Evolutionary conservation across 2,888 invertebrate genomes (phyloP).

Genomic region (Limenitis arthemis): DNA sequence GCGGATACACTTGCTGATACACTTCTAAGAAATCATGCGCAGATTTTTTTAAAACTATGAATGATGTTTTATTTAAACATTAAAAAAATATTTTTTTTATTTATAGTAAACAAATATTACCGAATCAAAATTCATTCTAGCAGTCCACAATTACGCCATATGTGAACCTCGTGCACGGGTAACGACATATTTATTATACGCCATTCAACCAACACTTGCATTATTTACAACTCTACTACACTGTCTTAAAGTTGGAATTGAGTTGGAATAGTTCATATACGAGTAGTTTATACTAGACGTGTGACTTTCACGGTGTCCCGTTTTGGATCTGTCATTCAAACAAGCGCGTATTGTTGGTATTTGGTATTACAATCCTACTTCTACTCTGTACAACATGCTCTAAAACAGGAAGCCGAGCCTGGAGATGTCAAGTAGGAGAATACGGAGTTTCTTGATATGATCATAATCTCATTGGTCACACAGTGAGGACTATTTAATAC

Average conservation of each 20-base stretch:
- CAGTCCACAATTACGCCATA: slow-evolving; percentile 13
- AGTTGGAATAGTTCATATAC: not conserved
- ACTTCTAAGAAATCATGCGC: no score
- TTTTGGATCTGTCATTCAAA: slow-evolving; percentile 15
- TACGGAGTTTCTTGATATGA: no score
- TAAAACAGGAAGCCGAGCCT: not conserved
- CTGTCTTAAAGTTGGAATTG: not conserved
- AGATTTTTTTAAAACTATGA: no score
- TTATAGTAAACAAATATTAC: not conserved
- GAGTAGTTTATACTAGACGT: not conserved
- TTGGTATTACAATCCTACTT: not conserved
- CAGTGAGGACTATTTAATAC: no score
- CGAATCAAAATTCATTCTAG: not conserved
- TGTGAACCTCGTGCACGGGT: slow-evolving; percentile 9
- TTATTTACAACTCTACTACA: not conserved
- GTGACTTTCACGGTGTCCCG: slow-evolving; percentile 1
- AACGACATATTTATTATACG: slow-evolving; percentile 6
- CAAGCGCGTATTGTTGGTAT: not conserved
- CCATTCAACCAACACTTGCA: not conserved
- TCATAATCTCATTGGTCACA: no score
- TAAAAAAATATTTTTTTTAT: not conserved
- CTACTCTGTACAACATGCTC: not conserved
- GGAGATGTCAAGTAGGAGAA: not conserved
- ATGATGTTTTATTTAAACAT: no score
- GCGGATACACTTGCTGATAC: no score